Conservation (phyloP, 1,140 invertebrate genomes). For the Agrilus planipennis region DNA sequence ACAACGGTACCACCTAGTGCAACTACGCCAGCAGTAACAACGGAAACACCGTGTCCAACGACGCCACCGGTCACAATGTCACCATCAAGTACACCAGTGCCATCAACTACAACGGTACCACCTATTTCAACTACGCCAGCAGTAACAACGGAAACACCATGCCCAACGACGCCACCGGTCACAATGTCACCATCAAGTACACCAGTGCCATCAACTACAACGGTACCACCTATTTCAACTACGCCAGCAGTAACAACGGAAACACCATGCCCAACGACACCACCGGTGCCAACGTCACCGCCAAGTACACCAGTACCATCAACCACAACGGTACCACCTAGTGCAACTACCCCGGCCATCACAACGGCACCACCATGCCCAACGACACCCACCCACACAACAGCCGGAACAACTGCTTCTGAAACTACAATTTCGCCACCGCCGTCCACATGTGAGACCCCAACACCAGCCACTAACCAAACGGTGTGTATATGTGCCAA, state of each 20-base stretch:
- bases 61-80: not conserved
- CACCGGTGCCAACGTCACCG: not conserved
- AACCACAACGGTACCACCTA: not conserved
- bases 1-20: too few species aligned
- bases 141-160: not conserved
- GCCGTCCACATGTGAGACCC: not conserved
- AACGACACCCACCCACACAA: conserved; percentile 1
- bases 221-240: too few species aligned
- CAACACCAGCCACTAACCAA: too few species aligned
- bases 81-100: too few species aligned
- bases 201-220: too few species aligned
- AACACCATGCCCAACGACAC: not conserved
- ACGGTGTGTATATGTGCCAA: too few species aligned
- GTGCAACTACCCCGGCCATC: not conserved
- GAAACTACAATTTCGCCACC: not conserved
- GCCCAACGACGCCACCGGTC: not conserved
- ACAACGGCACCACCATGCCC: not conserved
- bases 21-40: conserved; percentile 2
- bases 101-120: too few species aligned
- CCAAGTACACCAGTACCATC: not conserved
- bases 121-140: not conserved
- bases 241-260: not conserved
- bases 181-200: not conserved
- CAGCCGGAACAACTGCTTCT: not conserved
- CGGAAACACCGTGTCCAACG: not conserved